phyloP scores from a whole-genome alignment of 2,113 vertebrate genomes.

The Ardeotis arabs region DNA sequence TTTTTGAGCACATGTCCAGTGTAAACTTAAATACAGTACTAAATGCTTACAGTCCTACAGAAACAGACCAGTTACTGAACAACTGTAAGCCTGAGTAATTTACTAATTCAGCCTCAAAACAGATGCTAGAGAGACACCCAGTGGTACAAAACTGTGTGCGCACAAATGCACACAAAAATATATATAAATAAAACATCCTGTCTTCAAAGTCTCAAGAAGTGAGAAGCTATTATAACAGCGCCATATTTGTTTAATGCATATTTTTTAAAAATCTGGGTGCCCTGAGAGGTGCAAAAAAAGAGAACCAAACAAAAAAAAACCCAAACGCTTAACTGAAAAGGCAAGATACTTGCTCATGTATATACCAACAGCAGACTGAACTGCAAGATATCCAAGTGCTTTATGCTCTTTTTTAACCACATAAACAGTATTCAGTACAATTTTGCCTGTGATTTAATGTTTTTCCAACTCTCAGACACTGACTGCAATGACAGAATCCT shows the following conservation, averaged over 20 bases:
- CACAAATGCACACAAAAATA: not conserved
- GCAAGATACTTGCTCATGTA: not conserved
- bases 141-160: not conserved
- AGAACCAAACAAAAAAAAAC: not conserved
- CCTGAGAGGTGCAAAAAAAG: not conserved
- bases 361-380: not conserved
- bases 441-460: not conserved
- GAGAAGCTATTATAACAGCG: not conserved
- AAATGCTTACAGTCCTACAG: not conserved
- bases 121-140: slow-evolving; percentile 58
- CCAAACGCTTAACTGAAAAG: not conserved
- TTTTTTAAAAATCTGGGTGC: too few relatives aligned
- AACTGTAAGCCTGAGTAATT: not conserved
- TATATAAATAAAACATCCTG: accelerated
- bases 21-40: not conserved
- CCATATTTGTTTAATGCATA: not conserved
- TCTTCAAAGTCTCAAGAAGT: not conserved
- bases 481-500: not conserved
- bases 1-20: not conserved
- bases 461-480: not conserved
- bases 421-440: too few relatives aligned
- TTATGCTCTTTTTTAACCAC: not conserved
- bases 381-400: not conserved
- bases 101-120: not conserved
- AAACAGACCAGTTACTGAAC: not conserved